Conservation (phyloP, 2,888 invertebrate species). For the Coleophora deauratella region DNA sequence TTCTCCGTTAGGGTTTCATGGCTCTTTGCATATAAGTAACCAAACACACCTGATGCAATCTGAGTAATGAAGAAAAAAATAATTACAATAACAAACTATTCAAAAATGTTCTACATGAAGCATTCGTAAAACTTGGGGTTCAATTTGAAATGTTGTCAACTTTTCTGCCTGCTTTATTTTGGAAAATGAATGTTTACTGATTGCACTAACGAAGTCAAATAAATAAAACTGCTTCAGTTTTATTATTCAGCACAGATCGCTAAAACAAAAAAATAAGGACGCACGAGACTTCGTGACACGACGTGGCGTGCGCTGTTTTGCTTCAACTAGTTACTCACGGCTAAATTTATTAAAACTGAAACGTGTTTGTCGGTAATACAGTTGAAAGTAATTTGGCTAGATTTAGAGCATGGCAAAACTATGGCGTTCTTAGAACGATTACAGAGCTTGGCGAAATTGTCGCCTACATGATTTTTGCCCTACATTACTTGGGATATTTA, state of each 20-base stretch:
- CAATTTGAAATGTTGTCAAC: too few species aligned
- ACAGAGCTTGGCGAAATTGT: constrained; percentile 32
- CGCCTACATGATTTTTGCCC: constrained; percentile 37
- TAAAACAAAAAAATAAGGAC: constrained; percentile 46
- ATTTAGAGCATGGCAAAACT: constrained; percentile 16
- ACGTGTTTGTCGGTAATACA: constrained; percentile 20
- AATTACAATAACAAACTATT: too few species aligned
- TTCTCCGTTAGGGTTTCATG: too few species aligned
- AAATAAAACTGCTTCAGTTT: background rate
- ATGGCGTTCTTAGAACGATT: constrained; percentile 28
- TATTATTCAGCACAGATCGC: constrained; percentile 2
- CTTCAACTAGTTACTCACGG: constrained; percentile 6
- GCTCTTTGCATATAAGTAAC: too few species aligned
- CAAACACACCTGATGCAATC: too few species aligned
- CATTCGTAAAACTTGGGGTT: too few species aligned
- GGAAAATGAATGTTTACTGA: too few species aligned
- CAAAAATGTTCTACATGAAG: too few species aligned
- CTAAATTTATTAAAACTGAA: constrained; percentile 14
- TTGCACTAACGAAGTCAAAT: background rate
- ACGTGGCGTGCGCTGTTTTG: constrained; percentile 31
- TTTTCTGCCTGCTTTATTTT: too few species aligned
- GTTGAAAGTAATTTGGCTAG: constrained; percentile 21
- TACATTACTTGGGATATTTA: constrained; percentile 25
- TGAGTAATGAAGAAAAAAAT: too few species aligned
- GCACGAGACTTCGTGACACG: constrained; percentile 57